Base-by-base conservation (phyloP, 35 echinoderm and acorn worm genomes). In the Ophiothrix spiculata region DNA sequence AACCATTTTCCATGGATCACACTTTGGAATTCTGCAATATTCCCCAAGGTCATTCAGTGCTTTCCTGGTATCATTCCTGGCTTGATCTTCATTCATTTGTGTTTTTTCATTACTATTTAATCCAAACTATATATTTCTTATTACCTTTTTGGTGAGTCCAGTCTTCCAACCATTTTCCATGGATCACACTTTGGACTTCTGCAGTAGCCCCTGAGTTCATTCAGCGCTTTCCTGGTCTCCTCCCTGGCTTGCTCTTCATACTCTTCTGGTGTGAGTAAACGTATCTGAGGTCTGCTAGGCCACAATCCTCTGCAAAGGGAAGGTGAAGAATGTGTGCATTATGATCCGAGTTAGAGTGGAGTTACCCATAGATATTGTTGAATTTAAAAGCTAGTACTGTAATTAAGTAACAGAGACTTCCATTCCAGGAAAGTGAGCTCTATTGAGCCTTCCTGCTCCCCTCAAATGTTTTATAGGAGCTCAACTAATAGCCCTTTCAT, bases 121-220 rank as follows among this genome's bases (percentile, higher is more conserved):
- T 42, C 19, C 78, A 36, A 80, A 36, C 78, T 80, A 39, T 80
- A 17, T 10, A 75, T 10, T 1, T 21, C 29, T 36, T 37, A 45
- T 36, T 88, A 97, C 95, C 95, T 93, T 88, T 93, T 90, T 23
- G 95, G 95, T 23, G 95, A 93, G 34, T 93, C 85, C 37, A 97
- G 31, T 13, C 78, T 90, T 25, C 84, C 81, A 1, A 97, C 85
- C 78, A 84, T 90, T 56, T 93, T 90, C 95, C 95, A 97, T 6
- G 91, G 77, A 86, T 97, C 87, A 49, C 88, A 87, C 25, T 97
- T 32, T 11, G 91, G 88, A 88, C 95, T 97, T 73, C 86, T 74
- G 45, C 95, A 97, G 39, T 88, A 93, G 28, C 89, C 80, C 40
- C 88, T 87, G 8, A 97, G 81, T 21, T 93, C 56, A n/a, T 91